Conservation (phyloP, 2,888 invertebrate genomes). For the Synanthedon andrenaeformis region DNA sequence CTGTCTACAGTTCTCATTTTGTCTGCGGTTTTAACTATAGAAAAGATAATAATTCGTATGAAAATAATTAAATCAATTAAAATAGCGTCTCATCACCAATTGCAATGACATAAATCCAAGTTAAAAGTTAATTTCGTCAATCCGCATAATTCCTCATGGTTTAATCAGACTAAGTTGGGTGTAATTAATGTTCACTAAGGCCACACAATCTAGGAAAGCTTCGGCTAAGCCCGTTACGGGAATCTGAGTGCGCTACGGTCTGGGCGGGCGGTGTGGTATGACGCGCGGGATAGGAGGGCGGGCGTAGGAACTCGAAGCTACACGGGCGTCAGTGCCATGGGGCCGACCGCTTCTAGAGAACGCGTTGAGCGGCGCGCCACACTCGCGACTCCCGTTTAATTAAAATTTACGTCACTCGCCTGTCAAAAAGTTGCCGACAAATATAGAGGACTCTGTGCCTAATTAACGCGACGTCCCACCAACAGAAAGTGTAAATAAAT, state of each 20-base stretch:
- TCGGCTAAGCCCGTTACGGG: slow-evolving; percentile 52
- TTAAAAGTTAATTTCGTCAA: slow-evolving; percentile 71
- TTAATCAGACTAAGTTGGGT: slow-evolving; percentile 69
- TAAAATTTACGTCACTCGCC: slow-evolving; percentile 45
- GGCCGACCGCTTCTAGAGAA: slow-evolving; percentile 39
- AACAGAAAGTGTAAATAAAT: slow-evolving; percentile 1
- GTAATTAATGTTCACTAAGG: slow-evolving; percentile 70
- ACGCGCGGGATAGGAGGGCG: slow-evolving; percentile 9
- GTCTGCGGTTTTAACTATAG: no score
- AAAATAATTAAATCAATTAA: no score
- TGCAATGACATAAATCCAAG: slow-evolving; percentile 58
- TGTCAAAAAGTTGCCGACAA: slow-evolving; percentile 33
- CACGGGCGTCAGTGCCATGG: slow-evolving; percentile 37
- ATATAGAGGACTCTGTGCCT: slow-evolving; percentile 6
- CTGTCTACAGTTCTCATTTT: no score
- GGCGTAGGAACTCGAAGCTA: slow-evolving; percentile 3
- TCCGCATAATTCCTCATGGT: slow-evolving; percentile 69
- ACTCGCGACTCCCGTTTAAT: slow-evolving; percentile 23
- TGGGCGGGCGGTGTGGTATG: slow-evolving; percentile 19
- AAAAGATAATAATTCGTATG: no score
- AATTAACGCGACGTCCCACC: slow-evolving; percentile 6
- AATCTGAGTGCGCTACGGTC: slow-evolving; percentile 43
- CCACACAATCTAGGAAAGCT: slow-evolving; percentile 67
- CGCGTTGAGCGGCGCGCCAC: slow-evolving; percentile 24
- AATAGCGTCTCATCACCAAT: slow-evolving; percentile 8